These are phyloP conservation scores for Idris sp. DNA, from an alignment of 1,140 invertebrate species.

Conservation along the genomic window DNA sequence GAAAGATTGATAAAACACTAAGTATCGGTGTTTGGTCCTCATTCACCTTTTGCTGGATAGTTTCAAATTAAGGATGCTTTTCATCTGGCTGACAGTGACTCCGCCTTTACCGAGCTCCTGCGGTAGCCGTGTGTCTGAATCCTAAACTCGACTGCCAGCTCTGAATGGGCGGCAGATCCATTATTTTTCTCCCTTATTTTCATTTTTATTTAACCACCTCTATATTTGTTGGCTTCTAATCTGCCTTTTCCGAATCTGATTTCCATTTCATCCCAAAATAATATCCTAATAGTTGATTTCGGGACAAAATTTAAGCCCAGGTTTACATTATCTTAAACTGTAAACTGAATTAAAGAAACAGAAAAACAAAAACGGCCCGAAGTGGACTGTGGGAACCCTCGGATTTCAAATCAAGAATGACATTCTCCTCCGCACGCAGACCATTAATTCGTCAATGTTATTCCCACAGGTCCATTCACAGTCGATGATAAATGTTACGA, in stretches of 20 bases:
- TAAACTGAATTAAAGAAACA: constrained; percentile 20
- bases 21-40: constrained; percentile 38
- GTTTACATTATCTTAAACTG: constrained; percentile 41
- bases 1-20: constrained; percentile 33
- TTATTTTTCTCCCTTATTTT: constrained; percentile 46
- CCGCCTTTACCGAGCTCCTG: constrained; percentile 71
- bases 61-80: constrained; percentile 75
- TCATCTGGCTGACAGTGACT: constrained; percentile 71
- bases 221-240: constrained; percentile 24
- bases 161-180: constrained; percentile 45
- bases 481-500: constrained; percentile 42
- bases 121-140: constrained; percentile 69
- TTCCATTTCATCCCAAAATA: no score
- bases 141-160: constrained; percentile 67
- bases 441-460: constrained; percentile 46
- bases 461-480: constrained; percentile 31
- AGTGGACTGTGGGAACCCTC: constrained; percentile 41
- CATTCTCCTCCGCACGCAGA: constrained; percentile 28
- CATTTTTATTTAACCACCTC: constrained; percentile 42
- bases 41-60: constrained; percentile 69
- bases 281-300: no score
- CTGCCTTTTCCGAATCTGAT: constrained; percentile 16
- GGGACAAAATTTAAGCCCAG: not conserved
- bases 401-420: constrained; percentile 31
- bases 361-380: constrained; percentile 8